Base-by-base conservation (phyloP, 64 coral and sea anemone species). In the Stichodactyla mertensii region DNA sequence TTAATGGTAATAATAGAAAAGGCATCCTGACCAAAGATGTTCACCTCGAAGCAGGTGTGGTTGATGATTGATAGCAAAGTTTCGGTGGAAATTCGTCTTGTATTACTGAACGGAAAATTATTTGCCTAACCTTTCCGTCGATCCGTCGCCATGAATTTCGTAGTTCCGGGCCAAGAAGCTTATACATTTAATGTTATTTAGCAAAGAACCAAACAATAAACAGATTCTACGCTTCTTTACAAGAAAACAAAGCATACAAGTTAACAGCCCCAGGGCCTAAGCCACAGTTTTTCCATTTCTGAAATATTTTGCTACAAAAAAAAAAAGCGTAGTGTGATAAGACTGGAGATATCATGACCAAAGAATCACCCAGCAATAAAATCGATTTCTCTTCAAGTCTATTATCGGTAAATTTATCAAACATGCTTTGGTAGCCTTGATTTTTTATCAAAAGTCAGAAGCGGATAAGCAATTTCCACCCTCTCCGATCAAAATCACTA, bases 91-190 rank as follows among this genome's bases (percentile, higher is more conserved):
- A 74, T 74, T 74, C 69, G 69, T 74, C 69, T 81, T 18, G 45
- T 81, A 55, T 81, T 81, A 81, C 78, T 52, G 53, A 81, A 81
- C 78, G 78, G 36, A 81, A 55, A 81, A 81, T 81, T 81, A 81
- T 81, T 81, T 81, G 52, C 53, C 78, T 81, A 81, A 53, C 78
- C 78, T 81, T 81, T 81, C 78, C 78, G 78, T 55, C 78, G 78
- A 81, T 81, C 69, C 53, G 78, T 81, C 78, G 78, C 78, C 78
- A 81, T 81, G 36, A 74, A 74, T 74, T 74, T 74, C 24, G 18
- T 55, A 55, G 78, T 81, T 81, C 78, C 78, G 78, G 78, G 53
- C 78, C 78, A 54, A 53, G 78, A 81, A 81, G 78, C 78, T 81
- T 55, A 81, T 27, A 74, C 69, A 26, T 74, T 27, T 74, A 74